Evolutionary conservation across 1,140 invertebrate genomes (phyloP).

Genomic region (Hylaeus volcanicus): DNA sequence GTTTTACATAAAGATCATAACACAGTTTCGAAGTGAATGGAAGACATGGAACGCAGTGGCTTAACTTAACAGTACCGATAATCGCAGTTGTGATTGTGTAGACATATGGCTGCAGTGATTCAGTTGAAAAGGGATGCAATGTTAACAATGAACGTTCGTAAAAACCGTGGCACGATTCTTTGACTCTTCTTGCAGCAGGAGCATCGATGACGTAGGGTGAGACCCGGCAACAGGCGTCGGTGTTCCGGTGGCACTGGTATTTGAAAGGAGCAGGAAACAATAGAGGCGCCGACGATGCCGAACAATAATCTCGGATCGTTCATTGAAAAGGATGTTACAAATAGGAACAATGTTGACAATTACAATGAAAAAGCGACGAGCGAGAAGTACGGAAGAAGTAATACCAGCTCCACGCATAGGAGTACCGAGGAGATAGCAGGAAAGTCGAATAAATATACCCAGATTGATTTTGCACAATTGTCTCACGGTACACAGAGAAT

Average conservation of each 20-base stretch:
- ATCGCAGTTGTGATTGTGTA: constrained; percentile 19
- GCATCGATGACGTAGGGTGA: background rate
- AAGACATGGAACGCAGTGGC: background rate
- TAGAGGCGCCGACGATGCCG: constrained; percentile 10
- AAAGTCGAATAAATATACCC: constrained; percentile 71
- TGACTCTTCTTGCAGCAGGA: background rate
- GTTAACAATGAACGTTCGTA: constrained; percentile 2
- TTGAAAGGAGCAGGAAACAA: background rate
- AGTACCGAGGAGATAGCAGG: constrained; percentile 19
- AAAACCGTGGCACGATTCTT: constrained; percentile 22
- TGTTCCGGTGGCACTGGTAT: background rate
- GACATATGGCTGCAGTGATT: constrained; percentile 12
- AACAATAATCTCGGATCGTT: background rate
- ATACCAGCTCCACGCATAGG: background rate
- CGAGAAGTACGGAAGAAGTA: constrained; percentile 15
- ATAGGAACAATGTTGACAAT: background rate
- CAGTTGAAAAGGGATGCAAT: constrained; percentile 20
- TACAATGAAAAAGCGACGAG: constrained; percentile 18
- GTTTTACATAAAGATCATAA: background rate
- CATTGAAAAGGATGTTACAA: background rate
- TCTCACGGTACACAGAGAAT: constrained; percentile 53
- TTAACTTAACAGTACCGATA: background rate
- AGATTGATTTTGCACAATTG: constrained; percentile 67
- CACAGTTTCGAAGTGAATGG: background rate
- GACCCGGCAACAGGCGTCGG: background rate